These are phyloP conservation scores for Catagonus wagneri DNA, from an alignment of 2,113 vertebrate genomes.

Conservation along the genomic window DNA sequence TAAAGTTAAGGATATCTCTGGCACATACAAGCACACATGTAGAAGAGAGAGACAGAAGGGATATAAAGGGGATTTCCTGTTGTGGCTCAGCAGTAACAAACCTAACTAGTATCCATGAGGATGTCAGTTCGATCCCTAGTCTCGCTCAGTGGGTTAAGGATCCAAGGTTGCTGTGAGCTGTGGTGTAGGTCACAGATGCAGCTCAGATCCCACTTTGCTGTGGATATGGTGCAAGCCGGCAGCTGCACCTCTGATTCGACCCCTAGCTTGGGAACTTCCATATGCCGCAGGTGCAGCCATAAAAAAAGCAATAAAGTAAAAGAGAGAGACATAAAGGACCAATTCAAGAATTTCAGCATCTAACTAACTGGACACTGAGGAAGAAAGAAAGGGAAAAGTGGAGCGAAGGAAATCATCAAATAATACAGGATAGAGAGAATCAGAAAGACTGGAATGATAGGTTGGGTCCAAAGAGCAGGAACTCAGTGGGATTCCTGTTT, in stretches of 20 bases:
- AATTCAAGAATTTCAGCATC: slow-evolving; percentile 9
- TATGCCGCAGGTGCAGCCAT: too few species aligned
- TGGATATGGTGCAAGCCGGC: too few species aligned
- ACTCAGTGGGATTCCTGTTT: background rate
- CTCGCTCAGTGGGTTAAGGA: too few species aligned
- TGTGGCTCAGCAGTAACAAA: too few species aligned
- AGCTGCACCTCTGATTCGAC: too few species aligned
- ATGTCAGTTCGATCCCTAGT: too few species aligned
- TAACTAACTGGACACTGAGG: background rate
- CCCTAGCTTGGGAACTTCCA: too few species aligned
- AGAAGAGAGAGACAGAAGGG: background rate
- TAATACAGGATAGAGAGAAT: background rate
- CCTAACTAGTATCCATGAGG: too few species aligned
- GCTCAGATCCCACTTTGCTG: too few species aligned
- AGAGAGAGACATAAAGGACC: background rate
- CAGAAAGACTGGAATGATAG: background rate
- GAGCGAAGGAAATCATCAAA: background rate
- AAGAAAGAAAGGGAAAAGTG: background rate
- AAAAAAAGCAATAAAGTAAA: too few species aligned
- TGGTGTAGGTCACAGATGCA: too few species aligned
- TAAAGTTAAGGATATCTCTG: slow-evolving; percentile 13
- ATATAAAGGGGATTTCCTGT: background rate
- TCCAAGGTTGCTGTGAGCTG: too few species aligned
- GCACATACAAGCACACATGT: background rate
- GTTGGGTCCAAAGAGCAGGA: background rate